Evolutionary conservation across 2,888 invertebrate species (phyloP).

Genomic region (Meghimatium bilineatum): DNA sequence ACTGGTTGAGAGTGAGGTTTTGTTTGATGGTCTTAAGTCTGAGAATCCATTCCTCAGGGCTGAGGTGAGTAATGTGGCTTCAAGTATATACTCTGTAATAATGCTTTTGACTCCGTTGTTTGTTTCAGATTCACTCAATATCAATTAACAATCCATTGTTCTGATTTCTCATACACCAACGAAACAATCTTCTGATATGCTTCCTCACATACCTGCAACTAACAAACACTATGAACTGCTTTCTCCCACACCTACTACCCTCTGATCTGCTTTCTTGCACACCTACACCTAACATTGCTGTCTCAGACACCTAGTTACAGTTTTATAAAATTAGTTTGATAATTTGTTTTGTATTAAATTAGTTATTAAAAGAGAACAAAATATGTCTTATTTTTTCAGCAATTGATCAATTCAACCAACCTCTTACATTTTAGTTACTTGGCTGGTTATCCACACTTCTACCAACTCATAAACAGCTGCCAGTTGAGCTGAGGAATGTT

Average conservation of each 20-base stretch:
- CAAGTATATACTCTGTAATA: neutral
- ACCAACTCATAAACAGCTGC: conserved; percentile 78
- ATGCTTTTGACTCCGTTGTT: neutral
- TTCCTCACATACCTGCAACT: too few relatives aligned
- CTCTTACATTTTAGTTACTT: conserved; percentile 80
- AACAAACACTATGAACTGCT: too few relatives aligned
- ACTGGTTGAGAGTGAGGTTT: conserved; percentile 90
- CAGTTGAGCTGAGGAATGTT: conserved; percentile 87
- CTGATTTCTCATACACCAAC: too few relatives aligned
- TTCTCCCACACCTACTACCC: too few relatives aligned
- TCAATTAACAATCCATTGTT: too few relatives aligned
- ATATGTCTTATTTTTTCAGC: neutral
- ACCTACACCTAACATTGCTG: too few relatives aligned
- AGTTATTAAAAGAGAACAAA: neutral
- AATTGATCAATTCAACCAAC: neutral
- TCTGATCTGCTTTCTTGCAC: too few relatives aligned
- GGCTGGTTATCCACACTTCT: conserved; percentile 90
- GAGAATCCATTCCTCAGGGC: conserved; percentile 90
- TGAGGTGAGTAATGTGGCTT: conserved; percentile 78
- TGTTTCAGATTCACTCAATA: neutral
- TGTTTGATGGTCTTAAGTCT: conserved; percentile 88
- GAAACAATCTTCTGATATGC: too few relatives aligned
- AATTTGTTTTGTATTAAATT: neutral
- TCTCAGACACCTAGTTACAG: too few relatives aligned
- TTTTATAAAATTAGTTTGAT: too few relatives aligned